Base-by-base conservation (phyloP, 2,888 invertebrate genomes). In the Brenthis ino region DNA sequence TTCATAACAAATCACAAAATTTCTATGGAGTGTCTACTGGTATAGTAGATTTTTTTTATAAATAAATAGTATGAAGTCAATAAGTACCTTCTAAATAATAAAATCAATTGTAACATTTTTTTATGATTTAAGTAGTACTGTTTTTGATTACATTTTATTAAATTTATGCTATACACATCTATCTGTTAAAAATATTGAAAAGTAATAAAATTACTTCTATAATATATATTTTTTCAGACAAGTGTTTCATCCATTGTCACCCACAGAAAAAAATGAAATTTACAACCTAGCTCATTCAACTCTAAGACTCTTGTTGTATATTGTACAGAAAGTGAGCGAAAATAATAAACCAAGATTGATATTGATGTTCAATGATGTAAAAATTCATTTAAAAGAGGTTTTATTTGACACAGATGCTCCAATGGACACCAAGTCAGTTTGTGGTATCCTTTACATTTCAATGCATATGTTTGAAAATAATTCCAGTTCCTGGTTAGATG, bases 361-460 rank as follows among this genome's bases (percentile, higher is more conserved):
- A 24, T 55, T 69, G 72, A 74, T 78, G 58, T 84, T 84, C 28
- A 51, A 65, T 0, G 67, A 60, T 0, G 78, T 85, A 77, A 80
- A 79, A 69, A 53, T 51, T 12, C 72, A 70, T 73, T 78, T 89
- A 4, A 79, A 86, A 37, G 64, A 82, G 3, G 72, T 93, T 8
- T 78, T 94, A 68, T 82, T 83, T 58, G 84, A 94, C 75, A 84
- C 86, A 5, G 93, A 94, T 69, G 88, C 95, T 1, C 94, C 95
- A 0, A 95, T 95, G 93, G 95, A 96, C 77, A 94, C 95, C 0
- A 95, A 95, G 78, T 93, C 93, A 6, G 94, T 95, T 76, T 93
- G 94, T 72, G 95, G 95, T 0, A 91, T 95, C 51, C 79, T 95
- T 16, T 87, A 93, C 67, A 84, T 94, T 6, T 85, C 93, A 61